phyloP scores from a whole-genome alignment of 2,113 vertebrate genomes.

The Centrocercus urophasianus region DNA sequence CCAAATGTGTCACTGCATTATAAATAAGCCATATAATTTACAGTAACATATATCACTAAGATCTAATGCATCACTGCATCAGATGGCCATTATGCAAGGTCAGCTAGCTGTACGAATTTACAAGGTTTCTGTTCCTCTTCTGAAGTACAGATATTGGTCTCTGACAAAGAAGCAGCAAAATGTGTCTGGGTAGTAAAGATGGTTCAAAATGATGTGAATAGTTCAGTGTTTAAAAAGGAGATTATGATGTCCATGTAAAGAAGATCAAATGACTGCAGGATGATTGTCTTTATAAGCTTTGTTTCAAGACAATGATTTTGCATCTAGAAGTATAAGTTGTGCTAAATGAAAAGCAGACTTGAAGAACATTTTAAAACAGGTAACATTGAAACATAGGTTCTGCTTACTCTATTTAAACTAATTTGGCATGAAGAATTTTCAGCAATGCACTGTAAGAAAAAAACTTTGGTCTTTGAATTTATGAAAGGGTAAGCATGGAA shows the following conservation, averaged over 20 bases:
- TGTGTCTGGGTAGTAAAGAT: background rate
- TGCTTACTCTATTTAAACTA: background rate
- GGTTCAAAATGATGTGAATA: background rate
- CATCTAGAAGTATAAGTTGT: background rate
- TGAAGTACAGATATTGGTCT: background rate
- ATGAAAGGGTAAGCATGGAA: background rate
- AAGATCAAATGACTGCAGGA: background rate
- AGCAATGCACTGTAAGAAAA: background rate
- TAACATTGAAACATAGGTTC: background rate
- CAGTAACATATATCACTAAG: background rate
- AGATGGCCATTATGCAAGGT: background rate
- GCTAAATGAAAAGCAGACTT: background rate
- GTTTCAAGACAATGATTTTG: background rate
- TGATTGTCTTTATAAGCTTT: background rate
- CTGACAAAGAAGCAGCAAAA: background rate
- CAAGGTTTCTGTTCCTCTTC: background rate
- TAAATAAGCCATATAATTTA: slow-evolving; percentile 18
- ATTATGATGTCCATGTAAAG: background rate
- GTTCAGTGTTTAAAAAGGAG: background rate
- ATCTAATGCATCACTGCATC: background rate
- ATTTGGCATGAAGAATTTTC: background rate
- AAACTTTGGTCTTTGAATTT: background rate
- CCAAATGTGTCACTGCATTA: background rate
- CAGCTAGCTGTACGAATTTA: background rate
- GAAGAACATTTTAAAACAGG: background rate